Conservation (phyloP, 2,888 invertebrate genomes). For the Lepetodrilus schrolli region DNA sequence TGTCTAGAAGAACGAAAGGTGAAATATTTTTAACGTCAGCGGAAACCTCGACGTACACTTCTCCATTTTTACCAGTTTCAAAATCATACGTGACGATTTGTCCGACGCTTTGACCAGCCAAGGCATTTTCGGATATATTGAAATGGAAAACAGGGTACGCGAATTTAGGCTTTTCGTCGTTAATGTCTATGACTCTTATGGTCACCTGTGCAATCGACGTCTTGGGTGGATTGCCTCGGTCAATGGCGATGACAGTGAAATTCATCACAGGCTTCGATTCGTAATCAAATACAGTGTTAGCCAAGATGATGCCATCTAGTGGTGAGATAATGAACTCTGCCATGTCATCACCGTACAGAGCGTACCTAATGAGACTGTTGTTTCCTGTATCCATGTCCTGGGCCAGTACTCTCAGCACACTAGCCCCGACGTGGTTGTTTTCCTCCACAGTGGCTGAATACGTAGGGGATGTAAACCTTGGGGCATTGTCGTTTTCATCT, state of each 20-base stretch:
- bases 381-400: constrained; percentile 59
- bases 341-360: constrained; percentile 50
- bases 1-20: constrained; percentile 56
- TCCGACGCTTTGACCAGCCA: constrained; percentile 47
- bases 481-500: constrained; percentile 71
- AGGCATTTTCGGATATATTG: constrained; percentile 54
- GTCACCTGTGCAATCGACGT: constrained; percentile 53
- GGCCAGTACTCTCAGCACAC: constrained; percentile 61
- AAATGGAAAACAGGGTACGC: constrained; percentile 51
- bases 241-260: constrained; percentile 59
- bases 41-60: constrained; percentile 49
- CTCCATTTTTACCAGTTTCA: constrained; percentile 57
- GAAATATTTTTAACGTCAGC: constrained; percentile 37
- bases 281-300: constrained; percentile 58
- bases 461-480: constrained; percentile 52
- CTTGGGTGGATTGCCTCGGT: constrained; percentile 54
- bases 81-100: constrained; percentile 54
- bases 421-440: constrained; percentile 62
- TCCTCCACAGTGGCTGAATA: constrained; percentile 60
- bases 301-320: constrained; percentile 53
- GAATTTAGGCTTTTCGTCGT: constrained; percentile 64
- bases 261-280: constrained; percentile 51
- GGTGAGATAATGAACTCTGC: constrained; percentile 54
- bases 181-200: constrained; percentile 55
- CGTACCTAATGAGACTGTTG: constrained; percentile 57